Percentiles rank a stretch among this genome's conserved stretches.
phyloP scores from a whole-genome alignment of 2,113 vertebrate species.

The Coturnix japonica region DNA sequence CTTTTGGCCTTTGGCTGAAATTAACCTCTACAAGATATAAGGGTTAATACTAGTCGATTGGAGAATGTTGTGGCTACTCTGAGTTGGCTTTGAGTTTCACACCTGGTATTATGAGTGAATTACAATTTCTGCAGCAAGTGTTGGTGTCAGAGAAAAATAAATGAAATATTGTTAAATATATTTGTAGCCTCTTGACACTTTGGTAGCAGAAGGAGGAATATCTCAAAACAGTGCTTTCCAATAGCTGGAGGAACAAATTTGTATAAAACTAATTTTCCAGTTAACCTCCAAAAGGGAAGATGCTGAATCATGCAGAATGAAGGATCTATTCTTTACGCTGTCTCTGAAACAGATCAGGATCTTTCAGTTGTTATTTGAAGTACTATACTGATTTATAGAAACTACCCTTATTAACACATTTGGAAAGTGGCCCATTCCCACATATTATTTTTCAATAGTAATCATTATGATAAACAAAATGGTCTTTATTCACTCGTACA shows the following conservation, averaged over 20 bases:
- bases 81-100: slow-evolving; percentile 22
- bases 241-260: slow-evolving; percentile 46
- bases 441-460: background rate
- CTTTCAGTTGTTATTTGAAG: background rate
- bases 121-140: slow-evolving; percentile 22
- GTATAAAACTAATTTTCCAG: background rate
- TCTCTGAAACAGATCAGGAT: background rate
- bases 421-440: background rate
- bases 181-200: slow-evolving; percentile 28
- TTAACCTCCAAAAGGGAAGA: background rate
- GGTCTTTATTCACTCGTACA: background rate
- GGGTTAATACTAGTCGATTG: background rate
- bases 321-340: background rate
- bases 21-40: background rate
- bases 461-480: background rate
- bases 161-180: slow-evolving; percentile 10
- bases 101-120: background rate
- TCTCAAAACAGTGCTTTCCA: slow-evolving; percentile 37
- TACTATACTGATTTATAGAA: background rate
- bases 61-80: background rate
- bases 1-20: background rate
- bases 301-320: background rate
- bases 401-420: background rate
- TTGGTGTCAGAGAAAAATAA: background rate
- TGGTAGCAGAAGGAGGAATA: background rate